Evolutionary conservation across 2,888 invertebrate genomes (phyloP), one percentile per base, ranked within the genome.

Genomic region (Lasioglossum pauxillum): DNA sequence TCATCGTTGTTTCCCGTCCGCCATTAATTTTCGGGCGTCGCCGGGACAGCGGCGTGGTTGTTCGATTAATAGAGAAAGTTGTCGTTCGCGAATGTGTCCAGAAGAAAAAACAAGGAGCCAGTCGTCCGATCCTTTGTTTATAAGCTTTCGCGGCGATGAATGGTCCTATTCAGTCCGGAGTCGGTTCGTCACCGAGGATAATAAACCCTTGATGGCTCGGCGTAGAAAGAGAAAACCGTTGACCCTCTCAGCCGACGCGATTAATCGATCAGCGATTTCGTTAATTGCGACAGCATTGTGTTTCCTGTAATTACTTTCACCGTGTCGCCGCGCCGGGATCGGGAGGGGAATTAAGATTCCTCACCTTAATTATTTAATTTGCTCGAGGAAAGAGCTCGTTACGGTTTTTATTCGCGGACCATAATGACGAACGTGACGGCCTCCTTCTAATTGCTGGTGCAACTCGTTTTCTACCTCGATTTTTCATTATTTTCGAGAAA

Each of bases 51-150:
- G 84, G 74, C 67, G 82, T n/a, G 78, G 75, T 83, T 83, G 82
- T 84, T 83, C 82, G 83, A 80, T 87, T 79, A 78, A 73, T 83
- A 86, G 87, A 90, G 89, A 90, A 90, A 90, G 90, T 89, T 75
- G 64, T 67, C 64, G 44, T 67, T 57, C 69, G 31, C 46, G n/a
- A n/a, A 64, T 44, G 60, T 31, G 64, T 64, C 8, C 53, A 10
- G 27, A 71, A 27, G 60, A 10, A 44, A 27, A 16, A 44, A 31
- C 41, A 8, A 46, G 19, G 57, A 76, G 75, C 67, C 60, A 35
- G 49, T 82, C 64, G 41, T 57, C 44, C 64, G 44, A n/a, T 79
- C 49, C 79, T 90, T 88, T 89, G 89, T 89, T 86, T 84, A 67
- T 73, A 57, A n/a, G 60, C 60, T 49, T 71, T 41, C 53, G 14